Percentiles rank a stretch among this genome's conserved stretches.
Conservation (phyloP, 1,140 invertebrate species). For the Kradibia gibbosae region DNA sequence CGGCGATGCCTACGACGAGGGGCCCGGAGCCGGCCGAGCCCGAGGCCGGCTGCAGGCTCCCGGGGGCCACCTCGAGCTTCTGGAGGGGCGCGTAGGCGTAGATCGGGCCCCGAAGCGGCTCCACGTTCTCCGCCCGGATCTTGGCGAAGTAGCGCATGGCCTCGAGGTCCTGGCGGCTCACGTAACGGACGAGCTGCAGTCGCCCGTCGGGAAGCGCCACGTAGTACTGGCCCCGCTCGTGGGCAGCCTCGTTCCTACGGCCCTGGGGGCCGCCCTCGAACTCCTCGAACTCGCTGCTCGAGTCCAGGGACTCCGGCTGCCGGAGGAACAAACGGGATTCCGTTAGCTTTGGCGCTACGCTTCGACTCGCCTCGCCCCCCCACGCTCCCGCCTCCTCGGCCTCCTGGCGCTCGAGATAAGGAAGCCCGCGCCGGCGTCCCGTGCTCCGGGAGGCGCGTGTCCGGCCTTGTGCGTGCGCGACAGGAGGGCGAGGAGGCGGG, state of each 20-base stretch:
- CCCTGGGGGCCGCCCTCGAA: conserved; percentile 60
- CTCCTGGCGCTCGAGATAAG: no score
- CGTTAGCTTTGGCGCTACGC: no score
- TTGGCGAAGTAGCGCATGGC: conserved; percentile 75
- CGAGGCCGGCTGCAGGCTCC: conserved; percentile 43
- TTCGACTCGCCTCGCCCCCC: no score
- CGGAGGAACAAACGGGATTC: background rate
- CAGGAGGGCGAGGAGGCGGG: no score
- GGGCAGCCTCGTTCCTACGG: conserved; percentile 55
- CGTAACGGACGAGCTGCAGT: conserved; percentile 72
- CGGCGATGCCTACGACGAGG: conserved; percentile 1
- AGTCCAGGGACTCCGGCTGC: conserved; percentile 63
- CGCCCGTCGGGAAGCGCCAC: conserved; percentile 73
- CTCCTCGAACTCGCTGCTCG: conserved; percentile 66
- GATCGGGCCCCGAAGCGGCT: conserved; percentile 73
- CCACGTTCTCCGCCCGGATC: conserved; percentile 73
- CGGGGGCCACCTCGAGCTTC: conserved; percentile 61
- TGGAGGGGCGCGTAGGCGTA: conserved; percentile 73
- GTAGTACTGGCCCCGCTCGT: conserved; percentile 72
- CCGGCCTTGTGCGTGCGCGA: no score
- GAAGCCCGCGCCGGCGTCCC: background rate
- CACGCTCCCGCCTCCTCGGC: no score
- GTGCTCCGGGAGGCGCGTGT: background rate
- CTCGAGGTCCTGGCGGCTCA: conserved; percentile 70
- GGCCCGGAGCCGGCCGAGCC: background rate